Evolutionary conservation across 1,140 invertebrate genomes (phyloP).

Genomic region (Halesus radiatus): DNA sequence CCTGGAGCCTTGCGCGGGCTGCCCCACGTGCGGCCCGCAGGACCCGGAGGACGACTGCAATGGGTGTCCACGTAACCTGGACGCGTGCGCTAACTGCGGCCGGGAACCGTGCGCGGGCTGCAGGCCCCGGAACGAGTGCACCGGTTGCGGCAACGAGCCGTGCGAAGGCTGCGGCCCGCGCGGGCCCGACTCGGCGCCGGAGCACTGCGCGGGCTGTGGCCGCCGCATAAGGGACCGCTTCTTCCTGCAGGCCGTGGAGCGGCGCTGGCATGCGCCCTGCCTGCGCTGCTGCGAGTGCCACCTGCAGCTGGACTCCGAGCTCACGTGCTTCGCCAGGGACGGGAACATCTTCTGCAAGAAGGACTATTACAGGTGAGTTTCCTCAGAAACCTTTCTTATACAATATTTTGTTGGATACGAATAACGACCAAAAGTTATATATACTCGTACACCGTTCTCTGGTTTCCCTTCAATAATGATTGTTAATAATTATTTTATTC

Average conservation of each 20-base stretch:
- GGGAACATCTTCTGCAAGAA: slow-evolving; percentile 95
- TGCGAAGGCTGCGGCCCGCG: slow-evolving; percentile 90
- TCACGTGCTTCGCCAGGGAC: slow-evolving; percentile 91
- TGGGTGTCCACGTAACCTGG: slow-evolving; percentile 14
- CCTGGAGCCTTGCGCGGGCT: slow-evolving; percentile 57
- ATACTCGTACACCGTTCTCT: too few relatives aligned
- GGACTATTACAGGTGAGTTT: slow-evolving; percentile 90
- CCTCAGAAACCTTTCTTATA: too few relatives aligned
- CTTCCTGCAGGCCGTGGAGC: slow-evolving; percentile 89
- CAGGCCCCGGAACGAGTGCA: slow-evolving; percentile 17
- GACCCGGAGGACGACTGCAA: slow-evolving; percentile 40
- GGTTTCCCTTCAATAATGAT: too few relatives aligned
- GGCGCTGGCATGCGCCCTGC: slow-evolving; percentile 91
- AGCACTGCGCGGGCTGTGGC: slow-evolving; percentile 89
- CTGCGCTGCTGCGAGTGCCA: slow-evolving; percentile 90
- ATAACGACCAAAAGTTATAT: too few relatives aligned
- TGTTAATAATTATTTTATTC: too few relatives aligned
- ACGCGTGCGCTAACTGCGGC: slow-evolving; percentile 12
- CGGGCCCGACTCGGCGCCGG: slow-evolving; percentile 73
- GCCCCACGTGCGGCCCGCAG: slow-evolving; percentile 57
- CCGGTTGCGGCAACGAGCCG: slow-evolving; percentile 26
- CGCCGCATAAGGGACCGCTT: slow-evolving; percentile 87
- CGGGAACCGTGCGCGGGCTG: slow-evolving; percentile 40
- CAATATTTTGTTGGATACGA: too few relatives aligned
- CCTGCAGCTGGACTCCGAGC: slow-evolving; percentile 84